Conservation (phyloP, 2,797 vertebrate species). For the Sebastiscus albofasciatus region DNA sequence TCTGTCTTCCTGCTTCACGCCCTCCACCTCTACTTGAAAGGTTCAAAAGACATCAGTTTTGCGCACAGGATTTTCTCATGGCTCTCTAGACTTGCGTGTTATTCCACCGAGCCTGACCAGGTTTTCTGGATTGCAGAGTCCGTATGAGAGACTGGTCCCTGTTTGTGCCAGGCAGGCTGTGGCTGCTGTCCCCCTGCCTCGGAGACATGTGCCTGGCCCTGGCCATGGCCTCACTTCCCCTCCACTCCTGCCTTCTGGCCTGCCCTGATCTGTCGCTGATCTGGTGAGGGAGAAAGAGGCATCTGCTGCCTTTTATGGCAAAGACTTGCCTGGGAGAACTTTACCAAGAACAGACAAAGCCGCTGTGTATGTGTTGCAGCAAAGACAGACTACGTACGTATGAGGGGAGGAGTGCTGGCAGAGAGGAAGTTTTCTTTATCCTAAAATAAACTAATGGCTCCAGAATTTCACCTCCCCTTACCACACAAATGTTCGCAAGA, state of each 20-base stretch:
- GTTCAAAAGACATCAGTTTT: not conserved
- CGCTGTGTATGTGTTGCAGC: constrained; percentile 33
- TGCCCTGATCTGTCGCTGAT: constrained; percentile 61
- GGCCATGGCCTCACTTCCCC: constrained; percentile 46
- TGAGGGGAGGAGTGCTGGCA: constrained; percentile 70
- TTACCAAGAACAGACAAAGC: constrained; percentile 68
- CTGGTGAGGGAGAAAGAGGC: constrained; percentile 59
- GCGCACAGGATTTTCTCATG: not conserved
- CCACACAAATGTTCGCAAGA: constrained; percentile 65
- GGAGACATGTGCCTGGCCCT: constrained; percentile 34
- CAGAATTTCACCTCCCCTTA: constrained; percentile 71
- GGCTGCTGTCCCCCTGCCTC: not conserved
- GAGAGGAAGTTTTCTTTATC: constrained; percentile 74
- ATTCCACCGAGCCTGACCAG: not conserved
- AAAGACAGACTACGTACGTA: constrained; percentile 50
- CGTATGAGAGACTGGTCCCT: constrained; percentile 6
- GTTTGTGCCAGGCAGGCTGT: constrained; percentile 60
- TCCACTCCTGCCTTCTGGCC: constrained; percentile 44
- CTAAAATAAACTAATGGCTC: constrained; percentile 79
- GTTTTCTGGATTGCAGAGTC: not conserved
- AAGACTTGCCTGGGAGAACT: constrained; percentile 69
- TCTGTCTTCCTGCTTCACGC: constrained; percentile 11
- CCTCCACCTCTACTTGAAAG: not conserved
- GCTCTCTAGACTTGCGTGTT: not conserved
- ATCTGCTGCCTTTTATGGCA: constrained; percentile 84